Percentiles rank a stretch among this genome's conserved stretches.
Evolutionary conservation across 2,888 invertebrate species (phyloP).

Genomic region (Macaria liturata): DNA sequence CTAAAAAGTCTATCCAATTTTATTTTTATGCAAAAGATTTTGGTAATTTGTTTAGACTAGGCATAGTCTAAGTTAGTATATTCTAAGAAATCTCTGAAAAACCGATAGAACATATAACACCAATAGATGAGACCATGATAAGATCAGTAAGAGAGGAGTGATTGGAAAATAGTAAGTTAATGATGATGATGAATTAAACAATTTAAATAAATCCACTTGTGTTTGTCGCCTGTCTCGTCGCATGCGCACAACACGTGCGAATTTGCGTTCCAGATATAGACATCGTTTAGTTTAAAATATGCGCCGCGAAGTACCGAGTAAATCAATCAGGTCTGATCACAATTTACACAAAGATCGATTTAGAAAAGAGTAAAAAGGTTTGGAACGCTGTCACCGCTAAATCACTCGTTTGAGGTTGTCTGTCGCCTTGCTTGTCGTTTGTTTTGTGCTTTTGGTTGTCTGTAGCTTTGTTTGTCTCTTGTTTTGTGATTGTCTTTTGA

Average conservation of each 20-base stretch:
- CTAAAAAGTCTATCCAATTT: no score
- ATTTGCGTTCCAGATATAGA: constrained; percentile 36
- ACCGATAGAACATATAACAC: no score
- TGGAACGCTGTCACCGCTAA: constrained; percentile 51
- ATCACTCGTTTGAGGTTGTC: constrained; percentile 61
- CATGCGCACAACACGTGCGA: constrained; percentile 23
- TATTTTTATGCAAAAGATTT: no score
- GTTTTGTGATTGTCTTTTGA: neutral
- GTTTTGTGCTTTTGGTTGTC: constrained; percentile 43
- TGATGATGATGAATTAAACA: no score
- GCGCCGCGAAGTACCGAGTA: constrained; percentile 45
- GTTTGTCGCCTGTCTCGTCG: constrained; percentile 3
- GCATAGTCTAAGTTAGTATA: no score
- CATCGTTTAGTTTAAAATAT: constrained; percentile 46
- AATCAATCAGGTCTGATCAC: constrained; percentile 71
- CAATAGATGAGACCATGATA: no score
- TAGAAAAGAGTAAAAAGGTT: constrained; percentile 36
- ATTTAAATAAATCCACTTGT: no score
- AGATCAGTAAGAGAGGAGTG: no score
- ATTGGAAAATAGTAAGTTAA: no score
- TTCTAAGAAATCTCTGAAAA: no score
- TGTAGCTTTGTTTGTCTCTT: constrained; percentile 32
- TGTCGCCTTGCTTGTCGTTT: constrained; percentile 34
- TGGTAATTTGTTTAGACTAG: no score
- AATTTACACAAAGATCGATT: constrained; percentile 69